A percentile compares a stretch with the other conserved stretches of the same genome.
Evolutionary conservation across 2,888 invertebrate species (phyloP).

Genomic region (Electrophaes corylata): DNA sequence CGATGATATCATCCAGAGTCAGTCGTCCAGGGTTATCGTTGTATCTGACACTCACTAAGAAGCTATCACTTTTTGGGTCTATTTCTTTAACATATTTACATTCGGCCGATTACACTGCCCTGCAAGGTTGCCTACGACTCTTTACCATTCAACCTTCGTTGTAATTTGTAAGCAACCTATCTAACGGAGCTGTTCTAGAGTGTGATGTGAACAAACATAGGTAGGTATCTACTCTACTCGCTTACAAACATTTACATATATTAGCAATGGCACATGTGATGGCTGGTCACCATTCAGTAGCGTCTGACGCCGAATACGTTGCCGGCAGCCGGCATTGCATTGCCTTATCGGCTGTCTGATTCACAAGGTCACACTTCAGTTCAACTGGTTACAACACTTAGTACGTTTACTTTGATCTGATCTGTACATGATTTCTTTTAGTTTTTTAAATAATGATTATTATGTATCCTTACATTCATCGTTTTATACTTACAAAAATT

Average conservation of each 20-base stretch:
- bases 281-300: conserved; percentile 10
- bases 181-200: neutral
- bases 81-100: neutral
- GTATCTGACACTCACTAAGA: conserved; percentile 16
- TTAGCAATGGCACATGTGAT: neutral
- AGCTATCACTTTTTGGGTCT: neutral
- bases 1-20: conserved; percentile 46
- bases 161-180: neutral
- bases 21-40: conserved; percentile 42
- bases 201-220: no score
- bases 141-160: neutral
- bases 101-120: neutral
- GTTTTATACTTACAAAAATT: no score
- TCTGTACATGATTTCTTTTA: conserved; percentile 51
- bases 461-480: no score
- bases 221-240: no score
- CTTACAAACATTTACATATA: no score
- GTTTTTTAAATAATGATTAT: conserved; percentile 32
- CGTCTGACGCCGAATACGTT: conserved; percentile 49
- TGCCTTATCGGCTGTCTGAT: conserved; percentile 75
- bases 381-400: conserved; percentile 69
- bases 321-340: conserved; percentile 55
- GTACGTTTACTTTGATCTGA: conserved; percentile 76
- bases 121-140: neutral
- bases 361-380: conserved; percentile 76